phyloP scores from a whole-genome alignment of 2,113 vertebrate species.

The Illadopsis cleaveri region DNA sequence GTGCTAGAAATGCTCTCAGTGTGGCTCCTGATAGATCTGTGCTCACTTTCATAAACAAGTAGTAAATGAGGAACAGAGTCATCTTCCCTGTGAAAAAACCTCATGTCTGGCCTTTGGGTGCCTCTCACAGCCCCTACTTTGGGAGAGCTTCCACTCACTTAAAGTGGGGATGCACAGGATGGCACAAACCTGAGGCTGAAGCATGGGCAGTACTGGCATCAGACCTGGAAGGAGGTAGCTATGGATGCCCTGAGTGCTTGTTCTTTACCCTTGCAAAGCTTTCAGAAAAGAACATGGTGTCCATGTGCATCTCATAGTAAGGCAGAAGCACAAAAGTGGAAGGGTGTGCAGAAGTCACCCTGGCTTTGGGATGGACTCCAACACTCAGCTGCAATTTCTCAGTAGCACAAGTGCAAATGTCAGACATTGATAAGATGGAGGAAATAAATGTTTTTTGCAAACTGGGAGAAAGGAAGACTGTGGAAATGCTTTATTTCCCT shows the following conservation, averaged over 20 bases:
- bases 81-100: neutral
- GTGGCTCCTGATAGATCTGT: neutral
- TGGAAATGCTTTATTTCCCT: conserved; percentile 29
- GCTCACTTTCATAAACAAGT: neutral
- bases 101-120: neutral
- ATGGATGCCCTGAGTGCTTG: neutral
- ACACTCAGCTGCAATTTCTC: neutral
- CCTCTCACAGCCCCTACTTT: neutral
- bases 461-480: neutral
- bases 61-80: neutral
- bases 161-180: neutral
- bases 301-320: neutral
- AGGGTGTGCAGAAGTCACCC: neutral
- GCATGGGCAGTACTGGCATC: neutral
- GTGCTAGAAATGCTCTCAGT: neutral
- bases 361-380: neutral
- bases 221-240: neutral
- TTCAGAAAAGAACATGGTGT: neutral
- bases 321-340: neutral
- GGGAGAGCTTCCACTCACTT: neutral
- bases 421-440: neutral
- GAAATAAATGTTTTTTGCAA: conserved; percentile 18
- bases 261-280: neutral
- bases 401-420: neutral
- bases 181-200: neutral